phyloP scores from a whole-genome alignment of 2,113 vertebrate genomes.

The Caracal caracal region DNA sequence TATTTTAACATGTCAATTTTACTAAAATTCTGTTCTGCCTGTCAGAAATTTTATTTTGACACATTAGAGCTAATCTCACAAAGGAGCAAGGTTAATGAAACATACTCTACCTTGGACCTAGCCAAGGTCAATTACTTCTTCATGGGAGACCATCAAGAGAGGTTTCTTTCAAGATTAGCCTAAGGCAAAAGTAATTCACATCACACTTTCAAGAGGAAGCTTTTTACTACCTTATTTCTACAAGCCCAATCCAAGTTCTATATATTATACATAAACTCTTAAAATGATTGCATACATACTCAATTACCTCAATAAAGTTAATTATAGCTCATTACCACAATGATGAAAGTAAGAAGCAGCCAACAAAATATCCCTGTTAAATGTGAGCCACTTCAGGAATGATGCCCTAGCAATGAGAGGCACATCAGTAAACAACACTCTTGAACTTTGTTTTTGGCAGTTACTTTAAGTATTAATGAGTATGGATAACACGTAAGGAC shows the following conservation, averaged over 20 bases:
- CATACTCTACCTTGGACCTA: background rate
- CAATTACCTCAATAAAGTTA: constrained; percentile 55
- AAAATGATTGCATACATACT: background rate
- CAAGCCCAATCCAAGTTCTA: background rate
- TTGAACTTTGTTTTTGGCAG: background rate
- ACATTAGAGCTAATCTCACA: background rate
- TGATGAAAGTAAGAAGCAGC: background rate
- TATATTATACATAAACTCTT: constrained; percentile 6
- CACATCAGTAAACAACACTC: background rate
- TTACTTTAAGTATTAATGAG: background rate
- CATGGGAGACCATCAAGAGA: background rate
- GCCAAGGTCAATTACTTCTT: constrained; percentile 22
- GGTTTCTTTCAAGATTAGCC: background rate
- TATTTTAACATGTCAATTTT: constrained; percentile 50
- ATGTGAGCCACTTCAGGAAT: background rate
- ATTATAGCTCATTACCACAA: constrained; percentile 54
- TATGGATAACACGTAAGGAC: background rate
- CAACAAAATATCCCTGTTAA: constrained; percentile 34
- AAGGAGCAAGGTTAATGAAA: background rate
- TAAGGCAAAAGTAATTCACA: constrained; percentile 13
- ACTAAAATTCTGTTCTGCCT: constrained; percentile 34
- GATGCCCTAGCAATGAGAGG: constrained; percentile 70
- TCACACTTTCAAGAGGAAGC: background rate
- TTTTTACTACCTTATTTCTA: background rate
- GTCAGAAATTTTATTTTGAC: background rate